phyloP scores from a whole-genome alignment of 2,113 vertebrate species.

The Myrmecobius fasciatus region DNA sequence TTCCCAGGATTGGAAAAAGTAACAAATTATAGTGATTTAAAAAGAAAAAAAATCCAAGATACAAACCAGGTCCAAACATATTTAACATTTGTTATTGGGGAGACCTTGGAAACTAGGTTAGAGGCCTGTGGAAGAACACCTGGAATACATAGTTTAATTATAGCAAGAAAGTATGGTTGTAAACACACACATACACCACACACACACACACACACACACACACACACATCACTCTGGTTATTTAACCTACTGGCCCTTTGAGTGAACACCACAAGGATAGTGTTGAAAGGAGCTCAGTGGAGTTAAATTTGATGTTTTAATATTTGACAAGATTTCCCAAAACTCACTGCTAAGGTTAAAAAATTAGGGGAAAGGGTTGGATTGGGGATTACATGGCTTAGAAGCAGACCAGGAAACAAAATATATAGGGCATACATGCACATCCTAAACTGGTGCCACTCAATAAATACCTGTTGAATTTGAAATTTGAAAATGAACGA shows the following conservation, averaged over 20 bases:
- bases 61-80: constrained; percentile 61
- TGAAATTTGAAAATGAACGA: constrained; percentile 56
- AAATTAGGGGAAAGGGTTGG: background rate
- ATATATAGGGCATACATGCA: background rate
- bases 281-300: constrained; percentile 46
- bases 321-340: constrained; percentile 59
- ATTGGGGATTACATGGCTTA: constrained; percentile 20
- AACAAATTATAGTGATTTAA: constrained; percentile 56
- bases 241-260: constrained; percentile 7
- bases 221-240: constrained; percentile 10
- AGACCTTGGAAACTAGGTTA: constrained; percentile 43
- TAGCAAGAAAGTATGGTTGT: constrained; percentile 27
- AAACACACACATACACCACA: background rate
- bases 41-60: constrained; percentile 50
- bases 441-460: constrained; percentile 18
- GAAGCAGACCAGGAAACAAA: constrained; percentile 12
- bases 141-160: constrained; percentile 22
- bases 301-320: constrained; percentile 48
- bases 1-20: constrained; percentile 53
- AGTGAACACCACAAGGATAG: constrained; percentile 12
- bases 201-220: constrained; percentile 5
- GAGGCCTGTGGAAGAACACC: constrained; percentile 32
- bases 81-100: constrained; percentile 51
- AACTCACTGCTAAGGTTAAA: constrained; percentile 8
- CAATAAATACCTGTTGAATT: constrained; percentile 54